These are phyloP conservation scores for Pangasianodon gigas DNA, from an alignment of 2,113 vertebrate species.

Conservation along the genomic window DNA sequence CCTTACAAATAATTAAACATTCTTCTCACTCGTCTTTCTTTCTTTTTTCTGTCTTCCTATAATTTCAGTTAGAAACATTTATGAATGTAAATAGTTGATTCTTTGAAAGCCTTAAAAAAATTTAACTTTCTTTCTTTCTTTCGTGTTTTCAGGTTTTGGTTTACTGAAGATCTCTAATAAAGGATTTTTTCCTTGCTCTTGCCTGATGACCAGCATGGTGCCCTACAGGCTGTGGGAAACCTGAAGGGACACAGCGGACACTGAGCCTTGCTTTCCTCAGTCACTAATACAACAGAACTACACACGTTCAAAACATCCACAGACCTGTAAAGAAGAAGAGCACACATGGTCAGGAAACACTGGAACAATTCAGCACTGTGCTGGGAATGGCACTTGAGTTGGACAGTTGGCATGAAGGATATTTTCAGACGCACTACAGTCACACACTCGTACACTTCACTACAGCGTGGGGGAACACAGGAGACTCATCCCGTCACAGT, in stretches of 20 bases:
- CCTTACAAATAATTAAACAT: not conserved
- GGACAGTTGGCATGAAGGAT: constrained; percentile 62
- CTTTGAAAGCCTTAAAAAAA: not conserved
- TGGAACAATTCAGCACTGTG: constrained; percentile 57
- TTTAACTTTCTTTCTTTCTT: not conserved
- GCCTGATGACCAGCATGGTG: not conserved
- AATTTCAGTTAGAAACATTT: no score
- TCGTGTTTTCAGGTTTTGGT: not conserved
- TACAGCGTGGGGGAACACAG: constrained; percentile 81
- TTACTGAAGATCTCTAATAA: not conserved
- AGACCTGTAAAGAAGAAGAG: not conserved
- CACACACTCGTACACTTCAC: constrained; percentile 79
- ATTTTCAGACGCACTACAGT: constrained; percentile 76
- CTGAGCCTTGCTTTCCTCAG: not conserved
- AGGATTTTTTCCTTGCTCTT: not conserved
- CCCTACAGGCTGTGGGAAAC: not conserved
- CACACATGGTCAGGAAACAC: constrained; percentile 39
- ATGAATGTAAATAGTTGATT: no score
- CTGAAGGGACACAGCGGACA: not conserved
- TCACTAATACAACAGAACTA: not conserved
- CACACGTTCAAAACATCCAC: not conserved
- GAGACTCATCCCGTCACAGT: constrained; percentile 65
- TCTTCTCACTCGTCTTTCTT: not conserved
- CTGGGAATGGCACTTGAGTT: constrained; percentile 81
- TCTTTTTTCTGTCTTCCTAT: not conserved